Evolutionary conservation across 2,888 invertebrate genomes (phyloP).

Genomic region (Luffia ferchaultella): DNA sequence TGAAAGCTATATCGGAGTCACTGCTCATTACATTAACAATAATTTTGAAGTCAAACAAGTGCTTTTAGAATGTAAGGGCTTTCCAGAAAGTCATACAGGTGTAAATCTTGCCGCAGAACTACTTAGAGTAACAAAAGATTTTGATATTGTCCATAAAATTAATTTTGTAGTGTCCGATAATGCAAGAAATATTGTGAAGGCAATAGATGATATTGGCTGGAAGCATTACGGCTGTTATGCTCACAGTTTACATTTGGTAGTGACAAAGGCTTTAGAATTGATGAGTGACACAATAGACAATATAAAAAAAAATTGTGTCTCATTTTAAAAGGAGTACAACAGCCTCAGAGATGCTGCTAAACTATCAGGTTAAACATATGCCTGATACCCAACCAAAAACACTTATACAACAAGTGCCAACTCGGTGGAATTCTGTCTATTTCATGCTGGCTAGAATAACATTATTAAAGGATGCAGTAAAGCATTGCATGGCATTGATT

Average conservation of each 20-base stretch:
- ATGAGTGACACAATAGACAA: slow-evolving; percentile 8
- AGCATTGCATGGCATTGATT: slow-evolving; percentile 12
- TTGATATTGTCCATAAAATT: slow-evolving; percentile 11
- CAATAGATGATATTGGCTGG: slow-evolving; percentile 13
- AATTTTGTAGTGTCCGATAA: slow-evolving; percentile 22
- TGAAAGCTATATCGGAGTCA: slow-evolving; percentile 19
- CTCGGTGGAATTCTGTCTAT: slow-evolving; percentile 20
- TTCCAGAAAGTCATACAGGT: slow-evolving; percentile 15
- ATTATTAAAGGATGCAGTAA: slow-evolving; percentile 17
- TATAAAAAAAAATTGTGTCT: slow-evolving; percentile 10
- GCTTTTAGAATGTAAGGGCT: slow-evolving; percentile 18
- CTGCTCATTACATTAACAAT: slow-evolving; percentile 19
- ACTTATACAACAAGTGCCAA: slow-evolving; percentile 19
- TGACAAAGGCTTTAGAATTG: slow-evolving; percentile 11
- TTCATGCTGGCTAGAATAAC: slow-evolving; percentile 19
- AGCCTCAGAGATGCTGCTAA: slow-evolving; percentile 5
- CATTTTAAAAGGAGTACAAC: slow-evolving; percentile 10
- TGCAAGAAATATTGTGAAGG: slow-evolving; percentile 20
- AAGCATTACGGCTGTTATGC: slow-evolving; percentile 22
- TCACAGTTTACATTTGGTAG: slow-evolving; percentile 16
- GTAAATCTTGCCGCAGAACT: slow-evolving; percentile 18
- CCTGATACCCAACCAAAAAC: slow-evolving; percentile 14
- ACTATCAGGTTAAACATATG: slow-evolving; percentile 7
- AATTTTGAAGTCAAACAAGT: slow-evolving; percentile 17
- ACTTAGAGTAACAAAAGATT: slow-evolving; percentile 7